Base-by-base conservation (phyloP, 2,888 invertebrate genomes). In the Athrips mouffetella region DNA sequence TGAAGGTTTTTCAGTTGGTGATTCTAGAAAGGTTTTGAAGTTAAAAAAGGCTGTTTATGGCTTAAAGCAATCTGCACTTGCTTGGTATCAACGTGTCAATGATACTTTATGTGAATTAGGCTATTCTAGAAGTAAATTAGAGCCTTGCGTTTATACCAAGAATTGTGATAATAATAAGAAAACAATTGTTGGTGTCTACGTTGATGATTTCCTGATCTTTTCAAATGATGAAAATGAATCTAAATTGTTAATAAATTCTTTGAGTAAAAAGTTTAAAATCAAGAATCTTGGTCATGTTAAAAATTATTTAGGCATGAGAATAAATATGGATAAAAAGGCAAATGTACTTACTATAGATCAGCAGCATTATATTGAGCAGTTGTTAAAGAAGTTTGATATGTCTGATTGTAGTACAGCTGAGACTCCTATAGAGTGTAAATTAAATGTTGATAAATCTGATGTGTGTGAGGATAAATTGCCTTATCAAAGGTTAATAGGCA, bases 401-500 rank as follows among this genome's bases (percentile, higher is more conserved):
- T n/a, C n/a, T n/a, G n/a, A n/a, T n/a, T n/a, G n/a, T n/a, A n/a
- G n/a, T n/a, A n/a, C n/a, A n/a, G n/a, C 25, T 40, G 31, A 40
- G n/a, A 41, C 47, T 30, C 41, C 41, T 6, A 47, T 47, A 10
- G 47, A 47, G 30, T 29, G 47, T 40, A 47, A 40, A 13, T 41
- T 47, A 21, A 23, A 47, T 29, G 11, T 47, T 11, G 47, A 40
- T 20, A 47, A 47, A 27, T 35, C 40, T 4, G 11, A 40, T n/a
- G 8, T 6, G n/a, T 40, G 40, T 47, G 33, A 29, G 6, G 15
- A 18, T 3, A 2, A 40, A 15, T 13, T 40, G 2, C 47, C 47
- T n/a, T 47, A 47, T 30, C 47, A 47, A 23, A 27, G 18, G 30
- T 25, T 47, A 11, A 40, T 47, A 31, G 47, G 47, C 30, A 47